Evolutionary conservation across 1,140 invertebrate species (phyloP), one percentile per base, ranked within the genome.

Genomic region (Drosophila nigrodunni): DNA sequence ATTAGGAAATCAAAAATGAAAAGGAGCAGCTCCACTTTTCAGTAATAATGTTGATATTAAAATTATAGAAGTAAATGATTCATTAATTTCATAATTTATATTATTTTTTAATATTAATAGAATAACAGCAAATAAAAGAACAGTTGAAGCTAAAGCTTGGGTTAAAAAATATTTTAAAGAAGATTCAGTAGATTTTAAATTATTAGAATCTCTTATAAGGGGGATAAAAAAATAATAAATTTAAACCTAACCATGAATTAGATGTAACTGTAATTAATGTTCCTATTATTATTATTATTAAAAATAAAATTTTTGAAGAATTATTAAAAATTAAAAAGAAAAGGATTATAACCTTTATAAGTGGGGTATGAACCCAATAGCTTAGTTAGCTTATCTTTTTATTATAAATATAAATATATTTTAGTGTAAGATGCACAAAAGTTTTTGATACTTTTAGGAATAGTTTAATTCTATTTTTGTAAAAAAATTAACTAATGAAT

Each of bases 381-480:
- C 90, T 93, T 93, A 72, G 73, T 93, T 93, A 93, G 92, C 85
- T 93, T 93, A 93, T 92, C 80, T 93, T 92, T 92, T 92, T 47
- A 47, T 10, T 46, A 46, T 18, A 93, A 92, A 15, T n/a, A n/a
- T 15, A 15, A 46, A 92, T 93, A 93, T 92, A 93, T 93, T 93
- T 94, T 93, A 86, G 92, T 94, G 93, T 94, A 93, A 54, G 89
- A 92, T 82, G 93, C 93, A 94, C 91, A 92, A 88, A 93, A 93
- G 88, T 93, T 94, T 94, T 94, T 93, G 93, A 94, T 93, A 91
- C 85, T 93, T 93, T 92, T 91, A 92, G 92, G 77, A 92, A 92
- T 93, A 93, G 92, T 93, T 93, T 92, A 91, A 93, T 92, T 93
- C 93, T 93, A 88, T 92, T 50, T 25, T n/a, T 11, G 18, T 43